These are phyloP conservation scores for Arctocebus calabarensis DNA, from an alignment of 2,797 vertebrate genomes.

Conservation along the genomic window DNA sequence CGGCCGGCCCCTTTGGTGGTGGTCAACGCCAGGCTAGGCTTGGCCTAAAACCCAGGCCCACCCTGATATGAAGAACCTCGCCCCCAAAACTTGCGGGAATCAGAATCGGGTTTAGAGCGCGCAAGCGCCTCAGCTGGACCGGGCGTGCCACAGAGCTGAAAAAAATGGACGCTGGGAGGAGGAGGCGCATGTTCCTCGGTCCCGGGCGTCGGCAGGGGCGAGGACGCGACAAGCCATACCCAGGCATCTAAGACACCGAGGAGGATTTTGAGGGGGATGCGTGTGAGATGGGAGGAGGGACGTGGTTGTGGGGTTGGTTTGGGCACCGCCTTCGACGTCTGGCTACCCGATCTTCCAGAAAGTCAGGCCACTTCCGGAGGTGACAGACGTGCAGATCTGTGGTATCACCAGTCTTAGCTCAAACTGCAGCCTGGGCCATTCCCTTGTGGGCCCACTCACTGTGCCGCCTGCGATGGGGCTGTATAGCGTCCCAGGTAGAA, in stretches of 20 bases:
- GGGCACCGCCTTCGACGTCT: neutral
- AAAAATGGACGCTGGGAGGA: neutral
- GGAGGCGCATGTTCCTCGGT: no score
- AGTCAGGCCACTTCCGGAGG: no score
- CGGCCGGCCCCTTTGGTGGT: fast-evolving
- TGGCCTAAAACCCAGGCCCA: neutral
- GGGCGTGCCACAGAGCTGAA: fast-evolving
- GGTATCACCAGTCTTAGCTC: neutral
- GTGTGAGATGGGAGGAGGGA: neutral
- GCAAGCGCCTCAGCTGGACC: neutral
- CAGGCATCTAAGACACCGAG: neutral
- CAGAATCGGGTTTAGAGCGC: fast-evolving
- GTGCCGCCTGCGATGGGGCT: neutral
- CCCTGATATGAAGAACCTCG: fast-evolving
- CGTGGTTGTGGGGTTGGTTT: neutral
- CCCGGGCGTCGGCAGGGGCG: no score
- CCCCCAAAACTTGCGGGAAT: neutral
- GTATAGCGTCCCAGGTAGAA: neutral
- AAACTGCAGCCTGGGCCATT: neutral
- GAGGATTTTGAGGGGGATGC: neutral
- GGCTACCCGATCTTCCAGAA: neutral
- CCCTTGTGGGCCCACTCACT: neutral
- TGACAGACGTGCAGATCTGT: no score
- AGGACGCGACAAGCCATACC: neutral
- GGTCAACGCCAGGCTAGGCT: no score